These are phyloP conservation scores for Gallinago jamesoni DNA, from an alignment of 2,113 vertebrate species.

Conservation along the genomic window DNA sequence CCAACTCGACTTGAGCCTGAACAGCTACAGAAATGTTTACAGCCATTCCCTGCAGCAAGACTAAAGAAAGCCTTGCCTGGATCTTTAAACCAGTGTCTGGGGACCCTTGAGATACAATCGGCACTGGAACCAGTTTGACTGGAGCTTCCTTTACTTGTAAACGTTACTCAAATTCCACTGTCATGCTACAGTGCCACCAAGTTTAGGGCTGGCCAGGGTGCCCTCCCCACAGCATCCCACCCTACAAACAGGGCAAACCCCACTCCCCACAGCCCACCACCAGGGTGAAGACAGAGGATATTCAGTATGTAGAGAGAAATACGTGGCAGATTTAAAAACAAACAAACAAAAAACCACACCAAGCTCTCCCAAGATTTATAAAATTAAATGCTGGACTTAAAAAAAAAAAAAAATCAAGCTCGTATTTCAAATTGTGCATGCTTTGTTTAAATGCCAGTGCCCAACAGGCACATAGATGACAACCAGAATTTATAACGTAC, in stretches of 20 bases:
- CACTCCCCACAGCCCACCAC: not conserved
- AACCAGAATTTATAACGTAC: not conserved
- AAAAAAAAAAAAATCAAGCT: not conserved
- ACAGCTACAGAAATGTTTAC: slow-evolving; percentile 33
- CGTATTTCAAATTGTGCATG: not conserved
- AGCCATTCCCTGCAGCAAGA: not conserved
- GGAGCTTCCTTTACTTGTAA: not conserved
- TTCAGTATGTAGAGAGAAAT: not conserved
- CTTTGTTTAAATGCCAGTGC: slow-evolving; percentile 24
- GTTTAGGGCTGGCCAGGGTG: not conserved
- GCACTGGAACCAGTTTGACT: not conserved
- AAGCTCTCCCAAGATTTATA: not conserved
- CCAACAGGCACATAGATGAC: not conserved
- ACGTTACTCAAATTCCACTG: not conserved
- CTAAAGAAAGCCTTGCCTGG: not conserved
- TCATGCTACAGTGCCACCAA: not conserved
- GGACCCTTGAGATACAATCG: fast-evolving
- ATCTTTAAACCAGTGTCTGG: not conserved
- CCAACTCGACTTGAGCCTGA: slow-evolving; percentile 28
- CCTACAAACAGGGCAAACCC: not conserved
- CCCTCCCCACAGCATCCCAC: fast-evolving
- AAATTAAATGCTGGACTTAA: not conserved
- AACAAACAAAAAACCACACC: not conserved
- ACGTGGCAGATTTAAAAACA: not conserved
- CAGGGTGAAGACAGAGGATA: not conserved